phyloP scores from a whole-genome alignment of 2,797 vertebrate species.

The Enteromius fasciolatus region DNA sequence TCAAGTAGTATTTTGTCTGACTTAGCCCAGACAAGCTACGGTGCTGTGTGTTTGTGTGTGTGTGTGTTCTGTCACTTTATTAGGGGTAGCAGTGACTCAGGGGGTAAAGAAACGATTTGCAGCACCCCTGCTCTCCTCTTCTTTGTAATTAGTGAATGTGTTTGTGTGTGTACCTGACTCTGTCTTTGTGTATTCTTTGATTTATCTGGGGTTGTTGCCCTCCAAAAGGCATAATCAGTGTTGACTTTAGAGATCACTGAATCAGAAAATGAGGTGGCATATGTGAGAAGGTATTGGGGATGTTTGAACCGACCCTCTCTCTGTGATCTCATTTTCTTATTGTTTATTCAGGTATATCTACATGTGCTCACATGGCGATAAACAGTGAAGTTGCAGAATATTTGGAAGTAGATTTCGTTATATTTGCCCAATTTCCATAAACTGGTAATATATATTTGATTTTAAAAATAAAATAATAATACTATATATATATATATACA shows the following conservation, averaged over 20 bases:
- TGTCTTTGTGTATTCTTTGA: slow-evolving; percentile 29
- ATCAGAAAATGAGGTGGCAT: slow-evolving; percentile 46
- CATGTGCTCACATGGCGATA: neutral
- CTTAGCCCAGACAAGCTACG: slow-evolving; percentile 13
- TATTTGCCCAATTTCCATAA: neutral
- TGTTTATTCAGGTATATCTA: slow-evolving; percentile 12
- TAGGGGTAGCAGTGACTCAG: slow-evolving; percentile 56
- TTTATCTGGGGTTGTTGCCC: slow-evolving; percentile 44
- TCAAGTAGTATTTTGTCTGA: slow-evolving; percentile 32
- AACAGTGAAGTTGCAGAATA: neutral
- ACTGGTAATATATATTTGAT: neutral
- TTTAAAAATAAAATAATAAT: too few species aligned
- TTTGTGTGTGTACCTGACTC: slow-evolving; percentile 22
- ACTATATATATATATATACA: too few species aligned
- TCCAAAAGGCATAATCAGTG: slow-evolving; percentile 46
- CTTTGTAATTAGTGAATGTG: slow-evolving; percentile 53
- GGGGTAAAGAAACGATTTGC: slow-evolving; percentile 52
- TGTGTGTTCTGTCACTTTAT: slow-evolving; percentile 50
- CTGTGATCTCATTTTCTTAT: slow-evolving; percentile 1
- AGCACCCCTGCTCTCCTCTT: slow-evolving; percentile 47
- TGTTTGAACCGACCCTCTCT: slow-evolving; percentile 4
- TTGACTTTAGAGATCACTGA: slow-evolving; percentile 48
- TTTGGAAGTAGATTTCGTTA: neutral
- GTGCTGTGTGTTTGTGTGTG: slow-evolving; percentile 30
- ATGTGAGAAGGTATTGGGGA: slow-evolving; percentile 31